These are phyloP conservation scores for Bufo gargarizans DNA, from an alignment of 2,113 vertebrate genomes.

Conservation along the genomic window DNA sequence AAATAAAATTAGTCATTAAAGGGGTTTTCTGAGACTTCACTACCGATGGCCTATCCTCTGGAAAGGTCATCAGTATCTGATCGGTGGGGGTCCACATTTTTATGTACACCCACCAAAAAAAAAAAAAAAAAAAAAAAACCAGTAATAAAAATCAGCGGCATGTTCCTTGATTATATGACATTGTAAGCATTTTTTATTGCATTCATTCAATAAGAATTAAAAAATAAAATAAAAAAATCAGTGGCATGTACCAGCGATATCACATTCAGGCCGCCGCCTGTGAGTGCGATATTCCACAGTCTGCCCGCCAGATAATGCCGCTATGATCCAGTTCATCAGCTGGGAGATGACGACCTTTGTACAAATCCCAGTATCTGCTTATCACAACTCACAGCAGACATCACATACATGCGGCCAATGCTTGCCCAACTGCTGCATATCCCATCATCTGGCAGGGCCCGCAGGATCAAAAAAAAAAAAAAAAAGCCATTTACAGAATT, in stretches of 20 bases:
- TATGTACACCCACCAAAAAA: too few species aligned
- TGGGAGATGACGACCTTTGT: conserved; percentile 36
- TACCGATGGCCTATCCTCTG: too few species aligned
- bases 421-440: conserved; percentile 1
- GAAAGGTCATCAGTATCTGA: too few species aligned
- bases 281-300: not conserved
- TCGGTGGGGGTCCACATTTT: too few species aligned
- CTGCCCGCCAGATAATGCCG: not conserved
- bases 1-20: too few species aligned
- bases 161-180: too few species aligned
- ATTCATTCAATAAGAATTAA: not conserved
- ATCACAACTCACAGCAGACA: conserved; percentile 42
- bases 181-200: too few species aligned
- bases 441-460: not conserved
- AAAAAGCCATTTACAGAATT: conserved; percentile 41
- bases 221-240: not conserved
- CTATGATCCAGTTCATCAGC: not conserved
- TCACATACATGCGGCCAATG: not conserved
- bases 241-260: too few species aligned
- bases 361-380: conserved; percentile 47
- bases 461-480: not conserved
- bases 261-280: not conserved
- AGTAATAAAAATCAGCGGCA: too few species aligned
- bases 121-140: too few species aligned
- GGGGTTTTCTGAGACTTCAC: too few species aligned